Base-by-base conservation (phyloP, 2,113 vertebrate species). In the Delphinapterus leucas region DNA sequence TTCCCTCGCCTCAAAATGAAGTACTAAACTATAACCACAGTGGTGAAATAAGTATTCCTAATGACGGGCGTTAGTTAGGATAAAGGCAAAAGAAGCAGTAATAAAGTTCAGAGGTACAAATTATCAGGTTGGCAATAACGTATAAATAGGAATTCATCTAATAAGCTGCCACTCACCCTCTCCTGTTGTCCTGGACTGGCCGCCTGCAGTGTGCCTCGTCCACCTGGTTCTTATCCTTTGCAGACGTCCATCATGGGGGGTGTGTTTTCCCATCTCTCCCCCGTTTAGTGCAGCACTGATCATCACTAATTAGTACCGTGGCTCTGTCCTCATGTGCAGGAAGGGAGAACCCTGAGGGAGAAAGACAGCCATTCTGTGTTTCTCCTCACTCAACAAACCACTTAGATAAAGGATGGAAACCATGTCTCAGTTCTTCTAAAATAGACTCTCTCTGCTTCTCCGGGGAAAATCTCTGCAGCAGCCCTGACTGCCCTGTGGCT, bases 301-400 rank as follows among this genome's bases (percentile, higher is more conserved):
- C 12, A 3, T 21, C 33, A 6, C 74, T 13, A 5, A 1, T 8
- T 2, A 49, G 11, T 21, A n/a, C n/a, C 0, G 0, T 33, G 33
- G 12, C 38, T 79, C 14, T 41, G 26, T n/a, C 8, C 28, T 10
- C 31, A 4, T 31, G 60, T 21, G 25, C 26, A 25, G 13, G 9
- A 28, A 15, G 25, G 47, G 76, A 31, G n/a, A 26, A 7, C 14
- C 2, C 33, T 2, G 2, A 36, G 5, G 21, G 82, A 28, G 18
- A 20, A 36, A 28, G 47, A 3, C 5, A 28, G 53, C 77, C 5
- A 41, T 36, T 2, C 31, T 1, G 0, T 20, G 2, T 14, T 12
- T 61, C 53, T 26, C 26, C 18, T 44, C 38, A 4, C 20, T 68
- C 36, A 25, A 0, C 49, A 65, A 61, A 1, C 53, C 11, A 2